Conservation (phyloP, 2,888 invertebrate species). For the Orthosia cruda region DNA sequence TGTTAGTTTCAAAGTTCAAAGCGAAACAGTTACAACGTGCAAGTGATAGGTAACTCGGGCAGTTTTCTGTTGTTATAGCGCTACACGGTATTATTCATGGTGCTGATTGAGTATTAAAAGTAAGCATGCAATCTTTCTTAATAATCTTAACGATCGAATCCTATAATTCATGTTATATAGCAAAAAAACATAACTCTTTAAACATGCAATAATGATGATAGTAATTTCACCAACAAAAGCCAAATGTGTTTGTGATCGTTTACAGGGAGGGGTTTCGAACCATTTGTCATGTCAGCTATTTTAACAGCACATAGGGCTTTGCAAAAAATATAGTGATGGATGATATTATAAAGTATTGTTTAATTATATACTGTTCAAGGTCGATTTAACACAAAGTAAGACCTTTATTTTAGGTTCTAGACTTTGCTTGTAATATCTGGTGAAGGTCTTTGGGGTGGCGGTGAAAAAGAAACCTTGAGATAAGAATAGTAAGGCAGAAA, state of each 20-base stretch:
- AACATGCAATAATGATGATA: constrained; percentile 12
- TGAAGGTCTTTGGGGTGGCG: constrained; percentile 21
- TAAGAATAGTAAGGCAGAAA: neutral
- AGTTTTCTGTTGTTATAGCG: too few relatives aligned
- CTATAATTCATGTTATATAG: constrained; percentile 17
- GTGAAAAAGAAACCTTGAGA: constrained; percentile 2
- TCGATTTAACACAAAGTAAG: constrained; percentile 19
- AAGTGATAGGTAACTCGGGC: too few relatives aligned
- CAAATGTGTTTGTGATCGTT: constrained; percentile 24
- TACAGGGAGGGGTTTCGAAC: constrained; percentile 22
- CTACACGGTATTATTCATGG: too few relatives aligned
- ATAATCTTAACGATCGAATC: neutral
- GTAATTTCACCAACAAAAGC: constrained; percentile 11
- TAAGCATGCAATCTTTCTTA: too few relatives aligned
- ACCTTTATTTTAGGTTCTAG: neutral
- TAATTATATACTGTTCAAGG: constrained; percentile 33
- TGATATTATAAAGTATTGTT: constrained; percentile 27
- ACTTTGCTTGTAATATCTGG: constrained; percentile 1
- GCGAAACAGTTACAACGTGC: too few relatives aligned
- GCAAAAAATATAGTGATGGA: constrained; percentile 40
- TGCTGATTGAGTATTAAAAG: too few relatives aligned
- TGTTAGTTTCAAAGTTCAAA: too few relatives aligned
- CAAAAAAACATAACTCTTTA: constrained; percentile 7
- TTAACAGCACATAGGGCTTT: constrained; percentile 14
- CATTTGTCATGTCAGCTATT: constrained; percentile 47